Evolutionary conservation across 2,113 vertebrate species (phyloP).

Genomic region (Microcebus tavaratra): DNA sequence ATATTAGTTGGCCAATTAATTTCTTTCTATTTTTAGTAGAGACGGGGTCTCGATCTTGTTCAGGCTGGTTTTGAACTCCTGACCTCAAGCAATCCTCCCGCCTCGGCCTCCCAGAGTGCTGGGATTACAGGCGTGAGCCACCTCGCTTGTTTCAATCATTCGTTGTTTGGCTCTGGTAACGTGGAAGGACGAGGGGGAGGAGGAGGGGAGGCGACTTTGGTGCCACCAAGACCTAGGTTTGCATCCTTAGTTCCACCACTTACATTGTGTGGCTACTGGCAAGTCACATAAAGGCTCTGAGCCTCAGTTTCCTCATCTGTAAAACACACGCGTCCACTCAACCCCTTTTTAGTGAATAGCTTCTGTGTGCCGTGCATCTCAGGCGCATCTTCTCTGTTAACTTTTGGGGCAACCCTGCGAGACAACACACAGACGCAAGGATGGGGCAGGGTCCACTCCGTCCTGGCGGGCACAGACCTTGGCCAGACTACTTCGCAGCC

Average conservation of each 20-base stretch:
- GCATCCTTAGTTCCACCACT: neutral
- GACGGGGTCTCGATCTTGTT: too few relatives aligned
- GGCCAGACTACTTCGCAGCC: neutral
- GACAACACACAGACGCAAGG: accelerated
- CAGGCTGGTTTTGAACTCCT: too few relatives aligned
- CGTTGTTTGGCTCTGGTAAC: neutral
- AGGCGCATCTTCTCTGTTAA: neutral
- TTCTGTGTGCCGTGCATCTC: neutral
- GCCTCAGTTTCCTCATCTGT: neutral
- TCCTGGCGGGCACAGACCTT: accelerated
- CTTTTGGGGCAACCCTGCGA: neutral
- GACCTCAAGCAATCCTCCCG: too few relatives aligned
- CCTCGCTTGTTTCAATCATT: accelerated
- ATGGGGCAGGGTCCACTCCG: neutral
- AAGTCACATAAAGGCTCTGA: neutral
- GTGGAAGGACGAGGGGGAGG: too few relatives aligned
- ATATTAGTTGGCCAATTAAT: too few relatives aligned
- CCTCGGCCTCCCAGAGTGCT: too few relatives aligned
- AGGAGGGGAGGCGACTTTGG: too few relatives aligned
- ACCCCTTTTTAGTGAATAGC: neutral
- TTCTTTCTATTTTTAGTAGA: too few relatives aligned
- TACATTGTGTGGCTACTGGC: neutral
- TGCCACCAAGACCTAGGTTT: neutral
- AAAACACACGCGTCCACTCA: neutral
- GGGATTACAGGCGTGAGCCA: too few relatives aligned